Percentiles rank a stretch among this genome's conserved stretches.
These are phyloP conservation scores for Jordanella pulchra DNA, from an alignment of 2,797 vertebrate genomes.

Conservation along the genomic window DNA sequence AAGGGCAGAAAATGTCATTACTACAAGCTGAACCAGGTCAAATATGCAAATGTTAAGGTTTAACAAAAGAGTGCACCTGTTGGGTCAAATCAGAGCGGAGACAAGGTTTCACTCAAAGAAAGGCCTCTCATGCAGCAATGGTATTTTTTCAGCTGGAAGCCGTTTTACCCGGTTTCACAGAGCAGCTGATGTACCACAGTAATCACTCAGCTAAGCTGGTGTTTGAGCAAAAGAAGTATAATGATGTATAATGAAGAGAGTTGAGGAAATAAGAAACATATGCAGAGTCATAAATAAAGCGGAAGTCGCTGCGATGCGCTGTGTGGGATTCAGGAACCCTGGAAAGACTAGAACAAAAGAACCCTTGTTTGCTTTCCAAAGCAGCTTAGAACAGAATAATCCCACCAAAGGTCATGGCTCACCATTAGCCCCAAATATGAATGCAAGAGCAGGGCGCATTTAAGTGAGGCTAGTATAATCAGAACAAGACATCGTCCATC, in stretches of 20 bases:
- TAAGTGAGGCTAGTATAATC: slow-evolving; percentile 29
- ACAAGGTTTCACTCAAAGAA: slow-evolving; percentile 11
- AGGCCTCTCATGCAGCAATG: slow-evolving; percentile 22
- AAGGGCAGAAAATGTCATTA: not conserved
- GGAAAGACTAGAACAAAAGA: slow-evolving; percentile 54
- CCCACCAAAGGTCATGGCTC: slow-evolving; percentile 59
- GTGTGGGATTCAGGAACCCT: slow-evolving; percentile 28
- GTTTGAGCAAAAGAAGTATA: slow-evolving; percentile 1
- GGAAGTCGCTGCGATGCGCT: slow-evolving; percentile 13
- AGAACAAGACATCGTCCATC: slow-evolving; percentile 21
- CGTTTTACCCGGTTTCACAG: slow-evolving; percentile 30
- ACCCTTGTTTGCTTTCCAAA: slow-evolving; percentile 49
- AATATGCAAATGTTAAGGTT: slow-evolving; percentile 31
- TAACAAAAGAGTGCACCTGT: slow-evolving; percentile 12
- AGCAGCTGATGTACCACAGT: slow-evolving; percentile 38
- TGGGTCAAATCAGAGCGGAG: slow-evolving; percentile 23
- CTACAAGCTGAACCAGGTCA: not conserved
- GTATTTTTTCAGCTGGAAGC: slow-evolving; percentile 25
- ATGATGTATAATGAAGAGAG: slow-evolving; percentile 9
- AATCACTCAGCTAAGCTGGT: slow-evolving; percentile 27
- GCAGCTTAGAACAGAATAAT: slow-evolving; percentile 67
- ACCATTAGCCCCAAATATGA: slow-evolving; percentile 58
- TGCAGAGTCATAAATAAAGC: slow-evolving; percentile 13
- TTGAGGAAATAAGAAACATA: slow-evolving; percentile 58
- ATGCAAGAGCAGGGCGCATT: slow-evolving; percentile 46